phyloP scores from a whole-genome alignment of 35 echinoderm and acorn worm genomes.

The Ophiothrix spiculata region DNA sequence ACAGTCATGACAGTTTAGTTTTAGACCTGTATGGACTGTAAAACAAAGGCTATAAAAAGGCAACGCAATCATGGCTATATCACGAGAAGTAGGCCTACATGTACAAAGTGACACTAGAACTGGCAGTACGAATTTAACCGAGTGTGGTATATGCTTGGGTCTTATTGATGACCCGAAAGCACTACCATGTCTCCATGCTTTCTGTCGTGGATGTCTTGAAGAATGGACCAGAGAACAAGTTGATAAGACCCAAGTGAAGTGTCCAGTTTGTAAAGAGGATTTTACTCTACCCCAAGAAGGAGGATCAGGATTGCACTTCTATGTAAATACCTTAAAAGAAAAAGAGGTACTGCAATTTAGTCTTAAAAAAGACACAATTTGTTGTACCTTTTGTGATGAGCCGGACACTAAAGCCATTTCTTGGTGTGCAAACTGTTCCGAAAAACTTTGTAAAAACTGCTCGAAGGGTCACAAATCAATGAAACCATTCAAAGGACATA shows the following conservation, averaged over 20 bases:
- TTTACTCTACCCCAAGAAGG: background rate
- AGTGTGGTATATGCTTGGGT: background rate
- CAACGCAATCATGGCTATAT: too few species aligned
- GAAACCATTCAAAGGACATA: slow-evolving; percentile 12
- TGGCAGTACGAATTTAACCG: too few species aligned
- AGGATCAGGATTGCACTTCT: background rate
- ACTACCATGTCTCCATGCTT: background rate
- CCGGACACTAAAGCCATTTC: background rate
- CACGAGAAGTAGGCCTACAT: too few species aligned
- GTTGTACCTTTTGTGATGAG: background rate
- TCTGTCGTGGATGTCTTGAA: background rate
- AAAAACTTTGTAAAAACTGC: slow-evolving; percentile 7
- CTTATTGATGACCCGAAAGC: background rate
- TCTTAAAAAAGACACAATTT: background rate
- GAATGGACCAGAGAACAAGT: background rate
- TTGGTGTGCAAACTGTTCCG: slow-evolving; percentile 14
- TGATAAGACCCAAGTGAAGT: background rate
- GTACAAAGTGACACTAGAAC: too few species aligned
- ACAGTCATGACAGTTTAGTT: too few species aligned
- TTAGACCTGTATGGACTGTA: too few species aligned
- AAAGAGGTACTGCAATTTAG: background rate
- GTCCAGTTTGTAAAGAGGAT: background rate
- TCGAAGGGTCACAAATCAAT: background rate
- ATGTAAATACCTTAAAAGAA: background rate
- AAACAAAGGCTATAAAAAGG: too few species aligned